Evolutionary conservation across 2,888 invertebrate species (phyloP).

Genomic region (Galerucella pusilla): DNA sequence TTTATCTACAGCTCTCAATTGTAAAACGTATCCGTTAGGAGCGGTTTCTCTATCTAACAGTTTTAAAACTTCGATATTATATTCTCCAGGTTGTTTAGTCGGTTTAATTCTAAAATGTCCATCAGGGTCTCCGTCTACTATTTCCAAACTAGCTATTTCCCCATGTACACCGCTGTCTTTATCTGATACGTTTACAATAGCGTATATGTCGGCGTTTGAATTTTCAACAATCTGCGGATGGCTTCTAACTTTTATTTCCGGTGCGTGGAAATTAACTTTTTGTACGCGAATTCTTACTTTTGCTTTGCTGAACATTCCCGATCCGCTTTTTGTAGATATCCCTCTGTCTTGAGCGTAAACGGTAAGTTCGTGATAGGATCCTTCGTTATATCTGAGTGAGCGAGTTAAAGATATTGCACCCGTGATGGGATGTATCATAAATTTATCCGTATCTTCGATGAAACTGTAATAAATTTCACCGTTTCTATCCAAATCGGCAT

Average conservation of each 20-base stretch:
- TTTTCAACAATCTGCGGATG: slow-evolving; percentile 85
- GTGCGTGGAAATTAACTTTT: slow-evolving; percentile 87
- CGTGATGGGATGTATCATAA: slow-evolving; percentile 90
- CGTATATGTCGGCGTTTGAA: slow-evolving; percentile 86
- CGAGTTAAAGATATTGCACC: slow-evolving; percentile 88
- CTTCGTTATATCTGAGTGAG: slow-evolving; percentile 78
- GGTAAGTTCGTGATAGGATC: slow-evolving; percentile 76
- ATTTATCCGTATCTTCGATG: slow-evolving; percentile 81
- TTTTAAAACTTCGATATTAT: slow-evolving; percentile 82
- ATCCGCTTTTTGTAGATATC: slow-evolving; percentile 68
- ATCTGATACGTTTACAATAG: slow-evolving; percentile 87
- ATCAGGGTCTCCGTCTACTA: slow-evolving; percentile 90
- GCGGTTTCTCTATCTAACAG: slow-evolving; percentile 82
- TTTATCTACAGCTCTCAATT: slow-evolving; percentile 84
- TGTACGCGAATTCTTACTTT: slow-evolving; percentile 80
- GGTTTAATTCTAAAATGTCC: slow-evolving; percentile 86
- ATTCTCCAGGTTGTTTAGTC: slow-evolving; percentile 74
- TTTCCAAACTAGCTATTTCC: slow-evolving; percentile 82
- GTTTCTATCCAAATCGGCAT: slow-evolving; percentile 95
- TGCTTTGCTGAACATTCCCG: slow-evolving; percentile 75
- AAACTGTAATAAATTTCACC: slow-evolving; percentile 98
- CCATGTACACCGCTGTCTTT: slow-evolving; percentile 88
- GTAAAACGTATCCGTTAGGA: slow-evolving; percentile 87
- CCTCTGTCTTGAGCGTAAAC: slow-evolving; percentile 91
- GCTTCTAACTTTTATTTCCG: slow-evolving; percentile 83